Percentiles rank a stretch among this genome's conserved stretches.
Conservation (phyloP, 2,797 vertebrate genomes). For the Percopsis omiscomaycus region DNA sequence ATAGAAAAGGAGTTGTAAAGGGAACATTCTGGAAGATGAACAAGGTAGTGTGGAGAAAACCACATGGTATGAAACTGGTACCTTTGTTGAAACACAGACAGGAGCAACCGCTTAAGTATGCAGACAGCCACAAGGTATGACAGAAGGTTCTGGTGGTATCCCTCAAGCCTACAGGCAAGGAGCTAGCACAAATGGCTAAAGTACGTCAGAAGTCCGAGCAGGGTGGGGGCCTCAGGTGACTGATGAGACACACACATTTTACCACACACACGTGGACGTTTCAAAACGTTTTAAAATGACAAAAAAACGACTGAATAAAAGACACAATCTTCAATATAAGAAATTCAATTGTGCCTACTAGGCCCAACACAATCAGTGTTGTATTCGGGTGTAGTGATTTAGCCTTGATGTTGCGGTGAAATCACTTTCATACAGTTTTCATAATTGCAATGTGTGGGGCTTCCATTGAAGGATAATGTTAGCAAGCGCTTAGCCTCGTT, state of each 20-base stretch:
- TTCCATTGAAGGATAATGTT: no score
- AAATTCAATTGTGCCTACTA: no score
- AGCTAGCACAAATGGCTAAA: constrained; percentile 11
- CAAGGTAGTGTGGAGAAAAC: constrained; percentile 29
- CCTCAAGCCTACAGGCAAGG: background rate
- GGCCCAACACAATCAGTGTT: no score
- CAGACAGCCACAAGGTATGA: constrained; percentile 57
- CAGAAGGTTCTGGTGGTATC: constrained; percentile 19
- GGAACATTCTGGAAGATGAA: constrained; percentile 23
- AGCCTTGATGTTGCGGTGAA: no score
- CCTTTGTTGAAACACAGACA: constrained; percentile 54
- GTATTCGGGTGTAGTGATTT: no score
- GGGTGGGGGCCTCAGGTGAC: constrained; percentile 46
- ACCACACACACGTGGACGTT: constrained; percentile 18
- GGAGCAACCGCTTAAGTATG: constrained; percentile 46
- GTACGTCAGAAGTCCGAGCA: constrained; percentile 42
- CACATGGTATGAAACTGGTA: constrained; percentile 33
- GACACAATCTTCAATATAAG: no score
- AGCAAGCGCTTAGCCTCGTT: no score
- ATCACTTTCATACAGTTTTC: no score
- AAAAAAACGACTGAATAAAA: no score
- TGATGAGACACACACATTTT: constrained; percentile 41
- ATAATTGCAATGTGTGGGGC: no score
- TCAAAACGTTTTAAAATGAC: no score
- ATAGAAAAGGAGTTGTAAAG: constrained; percentile 11